Base-by-base conservation (phyloP, 2,888 invertebrate genomes). In the Drosophila suboccidentalis region DNA sequence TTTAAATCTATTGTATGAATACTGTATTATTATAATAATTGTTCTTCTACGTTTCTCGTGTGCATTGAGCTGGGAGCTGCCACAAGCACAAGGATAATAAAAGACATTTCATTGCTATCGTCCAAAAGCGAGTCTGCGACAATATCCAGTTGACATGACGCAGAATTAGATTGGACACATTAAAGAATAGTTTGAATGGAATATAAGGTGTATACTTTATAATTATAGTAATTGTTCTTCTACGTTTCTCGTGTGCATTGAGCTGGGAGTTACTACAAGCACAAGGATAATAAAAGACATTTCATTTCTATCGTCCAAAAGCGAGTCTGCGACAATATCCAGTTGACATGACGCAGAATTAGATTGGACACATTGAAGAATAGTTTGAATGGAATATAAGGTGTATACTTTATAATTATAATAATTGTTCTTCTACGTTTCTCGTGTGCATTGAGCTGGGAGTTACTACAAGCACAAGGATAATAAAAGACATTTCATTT, bases 261-360 rank as follows among this genome's bases (percentile, higher is more conserved):
- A 79, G 68, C 66, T 55, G 58, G 2, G 17, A n/a, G 1, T 0
- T 69, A 41, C 70, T 69, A 77, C 74, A 83, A 82, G 83, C 78
- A 90, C 91, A 90, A 92, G 92, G 91, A 92, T 91, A 90, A 90
- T 90, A 91, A 81, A 89, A 89, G 90, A 71, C 26, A 15, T 58
- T 43, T 10, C 4, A 49, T 88, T 89, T 9, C 0, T 91, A 32
- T 91, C 39, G 91, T 91, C 91, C 90, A 80, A 81, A 90, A 91
- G 91, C 91, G 91, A 91, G 81, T 71, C 90, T 86, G 78, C 72
- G 66, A 55, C 82, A 89, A 68, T 87, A 83, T 75, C 60, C 66
- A 1, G 68, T 49, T 59, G 71, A 71, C 86, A 87, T 81, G 68
- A 80, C 51, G 73, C 44, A 87, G 83, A 78, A 90, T 64, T 64